phyloP scores from a whole-genome alignment of 2,113 vertebrate species.

The Egretta garzetta region DNA sequence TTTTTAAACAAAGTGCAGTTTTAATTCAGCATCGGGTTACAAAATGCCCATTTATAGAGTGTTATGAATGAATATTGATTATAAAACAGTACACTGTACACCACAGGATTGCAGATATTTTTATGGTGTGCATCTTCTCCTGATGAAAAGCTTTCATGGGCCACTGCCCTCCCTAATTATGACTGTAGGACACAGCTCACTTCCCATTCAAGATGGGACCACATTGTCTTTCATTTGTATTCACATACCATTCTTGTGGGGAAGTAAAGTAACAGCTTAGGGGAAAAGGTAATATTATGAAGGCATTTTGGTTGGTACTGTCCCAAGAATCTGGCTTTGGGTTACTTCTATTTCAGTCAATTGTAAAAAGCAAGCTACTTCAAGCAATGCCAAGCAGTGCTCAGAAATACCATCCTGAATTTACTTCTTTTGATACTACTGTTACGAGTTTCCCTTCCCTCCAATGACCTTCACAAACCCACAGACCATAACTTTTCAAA shows the following conservation, averaged over 20 bases:
- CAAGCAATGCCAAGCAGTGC: neutral
- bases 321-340: neutral
- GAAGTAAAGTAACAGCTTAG: neutral
- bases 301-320: neutral
- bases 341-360: neutral
- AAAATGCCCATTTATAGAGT: neutral
- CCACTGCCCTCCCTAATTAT: slow-evolving; percentile 28
- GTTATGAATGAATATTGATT: slow-evolving; percentile 58
- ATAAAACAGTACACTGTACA: neutral
- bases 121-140: slow-evolving; percentile 28
- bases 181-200: slow-evolving; percentile 19
- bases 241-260: slow-evolving; percentile 28
- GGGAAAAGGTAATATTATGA: neutral
- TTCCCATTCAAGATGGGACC: slow-evolving; percentile 5
- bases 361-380: neutral
- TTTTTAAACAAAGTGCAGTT: neutral
- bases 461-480: neutral
- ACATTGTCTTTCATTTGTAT: slow-evolving; percentile 12
- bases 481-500: neutral
- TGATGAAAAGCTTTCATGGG: slow-evolving; percentile 37
- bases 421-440: neutral
- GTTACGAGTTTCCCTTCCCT: neutral
- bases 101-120: slow-evolving; percentile 18
- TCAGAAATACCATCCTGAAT: neutral
- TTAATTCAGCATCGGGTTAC: neutral